Conservation (phyloP, 2,888 invertebrate genomes). For the Nesidiocoris tenuis region DNA sequence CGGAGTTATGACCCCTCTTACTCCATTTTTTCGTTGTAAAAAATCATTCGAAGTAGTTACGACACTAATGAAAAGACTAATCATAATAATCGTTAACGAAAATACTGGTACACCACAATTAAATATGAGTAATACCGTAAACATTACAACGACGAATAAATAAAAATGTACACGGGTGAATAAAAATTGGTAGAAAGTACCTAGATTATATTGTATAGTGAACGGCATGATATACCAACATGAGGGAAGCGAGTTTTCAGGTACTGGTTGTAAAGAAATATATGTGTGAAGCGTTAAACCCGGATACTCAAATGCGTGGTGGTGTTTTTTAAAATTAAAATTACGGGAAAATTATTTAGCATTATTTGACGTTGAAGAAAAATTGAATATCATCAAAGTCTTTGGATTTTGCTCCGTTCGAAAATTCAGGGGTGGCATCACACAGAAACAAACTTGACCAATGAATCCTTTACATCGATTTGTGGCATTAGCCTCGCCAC, state of each 20-base stretch:
- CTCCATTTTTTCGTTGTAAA: background rate
- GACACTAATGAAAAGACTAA: conserved; percentile 4
- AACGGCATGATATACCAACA: background rate
- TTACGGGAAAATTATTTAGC: conserved; percentile 1
- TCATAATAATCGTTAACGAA: conserved; percentile 9
- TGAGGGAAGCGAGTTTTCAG: conserved; percentile 30
- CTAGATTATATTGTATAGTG: too few relatives aligned
- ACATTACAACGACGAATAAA: conserved; percentile 25
- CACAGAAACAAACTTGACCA: too few relatives aligned
- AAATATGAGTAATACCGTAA: conserved; percentile 5
- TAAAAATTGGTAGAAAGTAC: conserved; percentile 8
- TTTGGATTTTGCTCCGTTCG: background rate
- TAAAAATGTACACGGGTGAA: conserved; percentile 25
- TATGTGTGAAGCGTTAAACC: background rate
- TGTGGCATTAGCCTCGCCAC: too few relatives aligned
- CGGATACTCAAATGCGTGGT: background rate
- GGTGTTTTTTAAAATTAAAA: background rate
- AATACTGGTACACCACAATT: conserved; percentile 32
- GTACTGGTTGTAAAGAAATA: conserved; percentile 19
- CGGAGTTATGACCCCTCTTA: conserved; percentile 4
- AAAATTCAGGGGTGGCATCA: too few relatives aligned
- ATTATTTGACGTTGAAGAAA: too few relatives aligned
- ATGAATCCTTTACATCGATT: too few relatives aligned
- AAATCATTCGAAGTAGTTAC: background rate
- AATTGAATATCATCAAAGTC: background rate